Percentiles rank a stretch among this genome's conserved stretches.
phyloP scores from a whole-genome alignment of 2,888 invertebrate species.

The Drosophila stalkeri region DNA sequence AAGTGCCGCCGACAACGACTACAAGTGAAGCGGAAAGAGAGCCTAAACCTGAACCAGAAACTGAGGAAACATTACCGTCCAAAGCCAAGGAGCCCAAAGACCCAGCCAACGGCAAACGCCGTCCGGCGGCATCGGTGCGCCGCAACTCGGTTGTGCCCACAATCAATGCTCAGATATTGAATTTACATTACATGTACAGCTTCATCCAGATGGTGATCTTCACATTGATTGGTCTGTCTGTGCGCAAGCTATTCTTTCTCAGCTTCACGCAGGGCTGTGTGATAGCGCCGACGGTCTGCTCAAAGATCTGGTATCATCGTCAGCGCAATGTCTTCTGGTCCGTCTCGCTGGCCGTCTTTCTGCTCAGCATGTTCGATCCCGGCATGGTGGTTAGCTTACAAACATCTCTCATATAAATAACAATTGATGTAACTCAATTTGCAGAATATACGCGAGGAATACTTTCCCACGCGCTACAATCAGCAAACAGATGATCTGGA shows the following conservation, averaged over 20 bases:
- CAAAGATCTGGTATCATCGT: conserved; percentile 87
- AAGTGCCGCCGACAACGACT: not conserved
- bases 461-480: conserved; percentile 86
- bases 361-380: conserved; percentile 85
- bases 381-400: conserved; percentile 78
- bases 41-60: not conserved
- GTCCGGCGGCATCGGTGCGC: conserved; percentile 17
- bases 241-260: conserved; percentile 84
- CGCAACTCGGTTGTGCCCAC: conserved; percentile 56
- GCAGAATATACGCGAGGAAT: conserved; percentile 84
- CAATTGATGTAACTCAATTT: not conserved
- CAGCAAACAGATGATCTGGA: conserved; percentile 89
- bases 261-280: conserved; percentile 86
- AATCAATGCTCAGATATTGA: conserved; percentile 60
- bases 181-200: conserved; percentile 87
- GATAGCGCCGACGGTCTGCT: conserved; percentile 89
- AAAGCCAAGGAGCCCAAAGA: conserved; percentile 38
- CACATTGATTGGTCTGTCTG: conserved; percentile 80
- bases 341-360: conserved; percentile 85
- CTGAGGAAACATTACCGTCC: conserved; percentile 52
- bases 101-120: conserved; percentile 35
- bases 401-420: no score
- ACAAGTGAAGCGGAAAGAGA: not conserved
- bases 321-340: conserved; percentile 84
- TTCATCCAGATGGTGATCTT: conserved; percentile 90